Base-by-base conservation (phyloP, 2,797 vertebrate genomes). In the Microtus californicus region DNA sequence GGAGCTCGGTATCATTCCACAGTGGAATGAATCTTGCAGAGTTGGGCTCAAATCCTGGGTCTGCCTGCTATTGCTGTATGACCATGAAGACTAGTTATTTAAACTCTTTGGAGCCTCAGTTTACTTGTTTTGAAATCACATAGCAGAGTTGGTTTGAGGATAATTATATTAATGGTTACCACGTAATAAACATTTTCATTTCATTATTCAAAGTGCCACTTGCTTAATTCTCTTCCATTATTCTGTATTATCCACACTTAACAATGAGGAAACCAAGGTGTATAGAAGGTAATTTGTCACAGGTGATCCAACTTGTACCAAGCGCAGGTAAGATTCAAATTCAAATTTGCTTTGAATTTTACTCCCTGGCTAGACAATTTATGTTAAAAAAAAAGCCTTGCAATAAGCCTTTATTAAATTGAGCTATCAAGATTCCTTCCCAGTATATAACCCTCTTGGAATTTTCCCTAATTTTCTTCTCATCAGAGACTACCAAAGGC, bases 1-100 rank as follows among this genome's bases (percentile, higher is more conserved):
- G 76, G 76, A 77, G 56, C n/a, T 91, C 79, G 48, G 34, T 95
- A 88, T 97, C 71, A 76, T 95, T 93, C 65, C 56, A 90, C 69
- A 51, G 82, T 89, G 87, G 81, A 91, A 91, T 82, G 88, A 93
- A 79, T 95, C 90, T 43, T 29, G 54, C 5, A 37, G 88, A 80
- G 69, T 73, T 79, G 79, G 69, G 76, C 79, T 97, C 92, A 77
- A 92, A 92, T 95, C 63, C 56, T 45, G 78, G 25, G 37, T 89
- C 63, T 95, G 40, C 14, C 88, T 87, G 93, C 90, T 80, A 77
- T 77, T 95, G 74, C 10, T 76, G 0, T 73, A 0, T 87, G 43
- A 89, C 88, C 37, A 93, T 94, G n/a, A 73, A 74, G 3, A 69
- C 11, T 80, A 88, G 43, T 80, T 80, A 67, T 85, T 95, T 65